phyloP scores from a whole-genome alignment of 2,797 vertebrate genomes.

The Ctenopoma multispine region DNA sequence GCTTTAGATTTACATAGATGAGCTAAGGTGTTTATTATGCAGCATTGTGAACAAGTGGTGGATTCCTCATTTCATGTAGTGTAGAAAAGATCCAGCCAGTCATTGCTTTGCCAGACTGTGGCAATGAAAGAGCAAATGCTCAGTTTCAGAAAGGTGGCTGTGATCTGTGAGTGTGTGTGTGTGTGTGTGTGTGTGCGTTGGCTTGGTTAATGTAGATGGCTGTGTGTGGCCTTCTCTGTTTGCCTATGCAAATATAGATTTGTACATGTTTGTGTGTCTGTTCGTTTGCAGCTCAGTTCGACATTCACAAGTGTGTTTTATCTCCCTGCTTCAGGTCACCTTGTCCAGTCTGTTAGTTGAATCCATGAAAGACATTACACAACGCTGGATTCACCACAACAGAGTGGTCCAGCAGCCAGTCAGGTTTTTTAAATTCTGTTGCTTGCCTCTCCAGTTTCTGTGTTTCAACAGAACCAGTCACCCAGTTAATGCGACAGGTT shows the following conservation, averaged over 20 bases:
- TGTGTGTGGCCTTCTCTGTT: constrained; percentile 2
- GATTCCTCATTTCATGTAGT: constrained; percentile 46
- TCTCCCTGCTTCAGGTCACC: constrained; percentile 39
- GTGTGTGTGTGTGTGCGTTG: neutral
- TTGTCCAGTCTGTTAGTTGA: constrained; percentile 5
- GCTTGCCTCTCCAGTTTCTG: constrained; percentile 40
- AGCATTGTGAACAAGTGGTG: constrained; percentile 47
- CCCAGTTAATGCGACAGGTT: constrained; percentile 65
- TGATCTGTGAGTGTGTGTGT: constrained; percentile 5
- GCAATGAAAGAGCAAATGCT: constrained; percentile 74
- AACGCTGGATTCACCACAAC: constrained; percentile 28
- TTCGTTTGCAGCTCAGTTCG: constrained; percentile 36
- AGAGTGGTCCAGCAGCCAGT: constrained; percentile 33
- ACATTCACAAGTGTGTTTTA: constrained; percentile 34
- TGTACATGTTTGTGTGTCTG: constrained; percentile 13
- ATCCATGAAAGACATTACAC: constrained; percentile 36
- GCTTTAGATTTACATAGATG: constrained; percentile 47
- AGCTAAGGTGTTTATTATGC: constrained; percentile 69
- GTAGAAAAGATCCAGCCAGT: constrained; percentile 50
- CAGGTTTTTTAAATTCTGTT: constrained; percentile 41
- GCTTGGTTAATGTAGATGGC: neutral
- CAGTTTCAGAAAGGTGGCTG: constrained; percentile 42
- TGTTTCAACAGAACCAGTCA: constrained; percentile 54
- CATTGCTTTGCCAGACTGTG: constrained; percentile 55
- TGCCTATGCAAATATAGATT: constrained; percentile 9